phyloP scores from a whole-genome alignment of 2,888 invertebrate species.

The Campoletis raptor region DNA sequence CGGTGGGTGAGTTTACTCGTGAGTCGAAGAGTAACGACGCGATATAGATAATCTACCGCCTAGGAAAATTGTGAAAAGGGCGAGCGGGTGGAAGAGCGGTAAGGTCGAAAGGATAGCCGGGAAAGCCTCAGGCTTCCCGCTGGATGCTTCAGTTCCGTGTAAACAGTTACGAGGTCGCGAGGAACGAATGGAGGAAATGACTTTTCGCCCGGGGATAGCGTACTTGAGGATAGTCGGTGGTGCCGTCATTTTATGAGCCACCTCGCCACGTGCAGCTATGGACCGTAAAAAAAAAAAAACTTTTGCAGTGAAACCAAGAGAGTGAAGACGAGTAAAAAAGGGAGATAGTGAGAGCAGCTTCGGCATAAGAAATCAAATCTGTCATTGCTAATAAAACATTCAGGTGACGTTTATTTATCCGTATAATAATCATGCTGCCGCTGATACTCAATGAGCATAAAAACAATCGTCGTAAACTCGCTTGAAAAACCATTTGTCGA shows the following conservation, averaged over 20 bases:
- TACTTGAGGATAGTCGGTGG: conserved; percentile 67
- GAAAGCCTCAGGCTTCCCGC: conserved; percentile 54
- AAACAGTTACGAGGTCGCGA: conserved; percentile 68
- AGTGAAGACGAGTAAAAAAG: conserved; percentile 44
- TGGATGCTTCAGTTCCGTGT: conserved; percentile 63
- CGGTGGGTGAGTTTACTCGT: background rate
- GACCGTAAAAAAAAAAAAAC: conserved; percentile 29
- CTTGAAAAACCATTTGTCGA: background rate
- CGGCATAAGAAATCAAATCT: conserved; percentile 37
- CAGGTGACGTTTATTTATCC: conserved; percentile 22
- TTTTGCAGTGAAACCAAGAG: conserved; percentile 27
- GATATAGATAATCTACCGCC: conserved; percentile 31
- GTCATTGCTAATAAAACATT: conserved; percentile 65
- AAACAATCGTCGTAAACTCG: background rate
- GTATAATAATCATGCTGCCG: background rate
- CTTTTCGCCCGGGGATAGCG: conserved; percentile 65
- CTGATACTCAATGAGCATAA: background rate
- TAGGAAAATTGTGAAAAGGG: conserved; percentile 24
- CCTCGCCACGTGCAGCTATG: conserved; percentile 55
- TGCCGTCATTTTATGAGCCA: conserved; percentile 67
- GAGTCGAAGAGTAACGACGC: conserved; percentile 38
- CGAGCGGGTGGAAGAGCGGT: conserved; percentile 19
- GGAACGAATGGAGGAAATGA: conserved; percentile 69
- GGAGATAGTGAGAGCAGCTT: background rate
- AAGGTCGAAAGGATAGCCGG: conserved; percentile 33